These are phyloP conservation scores for Leptobrachium ailaonicum DNA, from an alignment of 2,113 vertebrate species.

Conservation along the genomic window DNA sequence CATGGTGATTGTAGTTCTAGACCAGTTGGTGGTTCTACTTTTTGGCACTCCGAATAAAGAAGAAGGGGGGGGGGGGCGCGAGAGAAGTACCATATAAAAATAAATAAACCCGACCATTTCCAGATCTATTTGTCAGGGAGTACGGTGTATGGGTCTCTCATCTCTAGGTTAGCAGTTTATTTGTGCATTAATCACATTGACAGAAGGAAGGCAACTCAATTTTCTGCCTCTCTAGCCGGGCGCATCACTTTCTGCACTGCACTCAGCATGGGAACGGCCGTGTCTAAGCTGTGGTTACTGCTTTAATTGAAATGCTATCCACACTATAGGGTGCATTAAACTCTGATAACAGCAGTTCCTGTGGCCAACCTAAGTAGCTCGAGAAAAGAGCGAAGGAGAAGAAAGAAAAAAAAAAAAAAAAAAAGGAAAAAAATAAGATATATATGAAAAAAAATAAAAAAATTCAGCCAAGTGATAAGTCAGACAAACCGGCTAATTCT, in stretches of 20 bases:
- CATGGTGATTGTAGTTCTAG: too few relatives aligned
- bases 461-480: conserved; percentile 95
- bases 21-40: too few relatives aligned
- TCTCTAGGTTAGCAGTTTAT: conserved; percentile 92
- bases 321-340: conserved; percentile 99
- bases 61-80: too few relatives aligned
- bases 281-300: conserved; percentile 99
- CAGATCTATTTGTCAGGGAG: conserved; percentile 11
- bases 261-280: conserved; percentile 95
- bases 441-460: conserved; percentile 56
- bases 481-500: conserved; percentile 99
- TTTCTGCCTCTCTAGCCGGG: conserved; percentile 99
- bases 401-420: conserved; percentile 59
- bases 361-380: conserved; percentile 99
- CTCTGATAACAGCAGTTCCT: conserved; percentile 99
- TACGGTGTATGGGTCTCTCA: conserved; percentile 75
- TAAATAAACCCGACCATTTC: too few relatives aligned
- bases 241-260: conserved; percentile 90
- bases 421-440: neutral
- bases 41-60: too few relatives aligned
- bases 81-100: too few relatives aligned
- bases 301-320: conserved; percentile 99
- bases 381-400: conserved; percentile 81
- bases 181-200: conserved; percentile 99
- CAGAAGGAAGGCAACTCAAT: conserved; percentile 99